Percentiles rank a stretch among this genome's conserved stretches.
phyloP scores from a whole-genome alignment of 2,888 invertebrate genomes.

The Elmis aenea region DNA sequence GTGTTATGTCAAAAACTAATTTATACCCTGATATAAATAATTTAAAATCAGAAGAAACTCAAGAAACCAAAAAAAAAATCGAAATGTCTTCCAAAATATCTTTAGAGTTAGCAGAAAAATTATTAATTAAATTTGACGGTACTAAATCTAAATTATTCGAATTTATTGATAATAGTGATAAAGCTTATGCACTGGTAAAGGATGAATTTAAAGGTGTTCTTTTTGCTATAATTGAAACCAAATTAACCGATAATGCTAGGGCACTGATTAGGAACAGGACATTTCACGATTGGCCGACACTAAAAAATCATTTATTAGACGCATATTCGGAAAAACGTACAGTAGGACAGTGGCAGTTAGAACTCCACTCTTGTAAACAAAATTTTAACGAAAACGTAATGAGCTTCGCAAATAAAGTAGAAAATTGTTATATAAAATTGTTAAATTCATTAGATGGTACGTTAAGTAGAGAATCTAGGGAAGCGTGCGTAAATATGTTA shows the following conservation, averaged over 20 bases:
- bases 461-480: conserved; percentile 15
- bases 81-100: conserved; percentile 6
- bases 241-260: conserved; percentile 10
- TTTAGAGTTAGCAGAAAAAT: conserved; percentile 16
- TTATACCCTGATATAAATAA: too few relatives aligned
- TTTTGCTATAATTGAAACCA: conserved; percentile 8
- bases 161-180: background rate
- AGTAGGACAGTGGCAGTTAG: conserved; percentile 7
- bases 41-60: too few relatives aligned
- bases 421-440: too few relatives aligned
- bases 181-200: background rate
- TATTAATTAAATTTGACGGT: conserved; percentile 13
- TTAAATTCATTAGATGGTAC: conserved; percentile 25
- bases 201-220: background rate
- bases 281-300: conserved; percentile 4
- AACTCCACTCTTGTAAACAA: conserved; percentile 7
- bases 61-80: too few relatives aligned
- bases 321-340: conserved; percentile 7
- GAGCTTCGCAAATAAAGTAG: conserved; percentile 27
- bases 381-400: conserved; percentile 6
- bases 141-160: conserved; percentile 12
- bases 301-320: conserved; percentile 9
- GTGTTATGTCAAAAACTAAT: too few relatives aligned
- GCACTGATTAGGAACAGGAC: conserved; percentile 7
- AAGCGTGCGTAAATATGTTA: conserved; percentile 25